Base-by-base conservation (phyloP, 2,888 invertebrate species). In the Pseudanteris insignis region DNA sequence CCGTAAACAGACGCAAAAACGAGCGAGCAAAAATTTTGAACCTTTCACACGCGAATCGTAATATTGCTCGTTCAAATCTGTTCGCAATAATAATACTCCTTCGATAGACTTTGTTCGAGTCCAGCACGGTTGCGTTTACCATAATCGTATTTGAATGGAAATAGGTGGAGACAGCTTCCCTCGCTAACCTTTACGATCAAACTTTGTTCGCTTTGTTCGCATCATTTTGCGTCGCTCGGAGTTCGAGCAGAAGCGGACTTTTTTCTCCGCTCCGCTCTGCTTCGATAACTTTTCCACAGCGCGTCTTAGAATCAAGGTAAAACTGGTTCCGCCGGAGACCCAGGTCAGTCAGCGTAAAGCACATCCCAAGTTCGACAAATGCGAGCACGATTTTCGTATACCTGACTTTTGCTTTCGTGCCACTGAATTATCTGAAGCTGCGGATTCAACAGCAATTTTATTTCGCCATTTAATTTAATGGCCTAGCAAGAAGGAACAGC, bases 81-180 rank as follows among this genome's bases (percentile, higher is more conserved):
- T 41, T 57, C 25, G 25, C 48, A 48, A 57, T 57, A 57, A 48
- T 48, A 57, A 57, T 43, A 48, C 47, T 24, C 40, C 21, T 7
- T 18, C 36, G 47, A 41, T 48, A 40, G 48, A 57, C 48, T 12
- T 46, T 40, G 33, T 11, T 9, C 38, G 32, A 24, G 44, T 46
- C 54, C 26, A 33, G 30, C 18, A 30, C 10, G 38, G 54, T 46
- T 46, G 34, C 46, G 55, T 55, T 55, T 40, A 55, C 38, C 40
- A 55, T 55, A 55, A 55, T 55, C 55, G 40, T 33, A 47, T 55
- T 55, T 47, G 46, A 55, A 55, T 47, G 47, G 47, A 47, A 47
- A 47, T 47, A 40, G 40, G 47, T 40, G 55, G 47, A 40, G 40
- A 55, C 40, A 47, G 40, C 37, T 34, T 43, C 32, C 15, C 10